Conservation (phyloP, 1,140 invertebrate genomes). For the Euura lappo region DNA sequence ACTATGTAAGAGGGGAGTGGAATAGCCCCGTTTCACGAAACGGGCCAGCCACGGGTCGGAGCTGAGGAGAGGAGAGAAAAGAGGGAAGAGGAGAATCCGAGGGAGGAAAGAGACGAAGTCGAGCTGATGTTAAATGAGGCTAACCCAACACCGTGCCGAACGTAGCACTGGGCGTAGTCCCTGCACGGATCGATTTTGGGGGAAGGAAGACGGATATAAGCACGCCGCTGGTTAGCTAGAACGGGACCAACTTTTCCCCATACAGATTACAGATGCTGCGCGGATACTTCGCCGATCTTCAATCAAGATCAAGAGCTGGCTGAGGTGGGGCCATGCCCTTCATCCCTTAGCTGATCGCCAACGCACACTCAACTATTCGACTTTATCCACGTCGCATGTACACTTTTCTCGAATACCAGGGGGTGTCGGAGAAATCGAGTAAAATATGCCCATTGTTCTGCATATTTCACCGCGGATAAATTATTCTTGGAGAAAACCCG, state of each 20-base stretch:
- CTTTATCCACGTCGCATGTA: too few species aligned
- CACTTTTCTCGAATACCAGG: too few species aligned
- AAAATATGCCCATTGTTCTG: too few species aligned
- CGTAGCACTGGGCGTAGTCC: constrained; percentile 52
- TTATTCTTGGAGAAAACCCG: too few species aligned
- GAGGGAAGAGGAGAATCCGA: constrained; percentile 35
- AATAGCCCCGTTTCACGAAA: background rate
- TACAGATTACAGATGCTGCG: too few species aligned
- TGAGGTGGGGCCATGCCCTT: background rate
- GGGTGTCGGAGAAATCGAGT: too few species aligned
- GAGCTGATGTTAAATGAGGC: constrained; percentile 53
- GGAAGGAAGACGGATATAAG: constrained; percentile 4
- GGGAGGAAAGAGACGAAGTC: constrained; percentile 40
- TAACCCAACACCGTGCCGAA: constrained; percentile 42
- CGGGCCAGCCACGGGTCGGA: constrained; percentile 20
- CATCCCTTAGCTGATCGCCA: background rate
- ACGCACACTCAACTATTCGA: constrained; percentile 12
- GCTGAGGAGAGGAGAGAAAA: constrained; percentile 30
- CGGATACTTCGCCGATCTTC: background rate
- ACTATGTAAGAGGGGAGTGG: background rate
- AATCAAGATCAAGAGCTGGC: constrained; percentile 9
- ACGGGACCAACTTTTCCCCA: background rate
- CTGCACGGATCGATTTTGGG: constrained; percentile 57
- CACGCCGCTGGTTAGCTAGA: background rate
- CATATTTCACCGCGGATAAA: too few species aligned